Percentiles rank a stretch among this genome's conserved stretches.
Evolutionary conservation across 2,888 invertebrate species (phyloP).

Genomic region (Cryptus viduatorius): DNA sequence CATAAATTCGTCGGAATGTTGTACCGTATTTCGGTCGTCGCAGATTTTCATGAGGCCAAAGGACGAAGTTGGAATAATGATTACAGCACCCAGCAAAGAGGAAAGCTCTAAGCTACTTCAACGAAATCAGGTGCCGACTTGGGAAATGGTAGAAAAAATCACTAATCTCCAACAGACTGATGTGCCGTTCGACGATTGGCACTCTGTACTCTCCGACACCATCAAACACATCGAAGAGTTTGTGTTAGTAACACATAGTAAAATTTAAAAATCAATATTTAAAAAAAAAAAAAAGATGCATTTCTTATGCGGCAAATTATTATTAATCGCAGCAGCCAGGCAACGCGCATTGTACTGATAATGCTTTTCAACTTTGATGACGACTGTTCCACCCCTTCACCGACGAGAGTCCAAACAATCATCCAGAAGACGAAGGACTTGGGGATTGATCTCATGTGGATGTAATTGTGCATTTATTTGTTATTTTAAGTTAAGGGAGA

Average conservation of each 20-base stretch:
- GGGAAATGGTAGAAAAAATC: slow-evolving; percentile 48
- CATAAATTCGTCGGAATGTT: background rate
- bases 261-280: background rate
- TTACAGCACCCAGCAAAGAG: slow-evolving; percentile 9
- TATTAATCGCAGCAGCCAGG: slow-evolving; percentile 33
- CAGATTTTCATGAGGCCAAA: slow-evolving; percentile 60
- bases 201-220: slow-evolving; percentile 1
- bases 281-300: background rate
- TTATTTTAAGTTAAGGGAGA: too few species aligned
- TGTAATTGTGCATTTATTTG: slow-evolving; percentile 48
- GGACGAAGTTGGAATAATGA: slow-evolving; percentile 56
- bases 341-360: slow-evolving; percentile 40
- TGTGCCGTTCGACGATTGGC: slow-evolving; percentile 37
- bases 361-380: slow-evolving; percentile 48
- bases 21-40: background rate
- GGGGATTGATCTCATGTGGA: slow-evolving; percentile 58
- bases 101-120: background rate
- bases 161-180: background rate
- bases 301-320: background rate
- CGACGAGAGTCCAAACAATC: background rate
- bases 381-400: background rate
- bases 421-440: background rate
- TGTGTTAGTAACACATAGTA: background rate
- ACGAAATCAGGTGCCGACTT: slow-evolving; percentile 21
- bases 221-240: slow-evolving; percentile 25